A percentile compares a stretch with the other conserved stretches of the same genome.
These are phyloP conservation scores for Amphipoea oculea DNA, from an alignment of 2,888 invertebrate species.

Conservation along the genomic window DNA sequence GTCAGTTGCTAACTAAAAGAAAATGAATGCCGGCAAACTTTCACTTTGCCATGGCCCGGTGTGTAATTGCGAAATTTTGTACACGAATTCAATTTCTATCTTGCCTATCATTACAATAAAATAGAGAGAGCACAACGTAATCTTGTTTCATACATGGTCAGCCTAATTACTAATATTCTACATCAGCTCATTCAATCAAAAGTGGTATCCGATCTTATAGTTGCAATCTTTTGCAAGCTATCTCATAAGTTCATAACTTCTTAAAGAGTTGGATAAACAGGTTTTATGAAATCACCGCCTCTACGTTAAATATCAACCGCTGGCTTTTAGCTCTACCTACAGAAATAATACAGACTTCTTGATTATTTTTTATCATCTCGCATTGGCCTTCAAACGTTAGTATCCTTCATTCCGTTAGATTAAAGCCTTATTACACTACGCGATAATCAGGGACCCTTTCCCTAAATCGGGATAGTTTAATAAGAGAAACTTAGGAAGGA, in stretches of 20 bases:
- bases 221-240: slow-evolving; percentile 54
- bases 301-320: slow-evolving; percentile 76
- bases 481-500: background rate
- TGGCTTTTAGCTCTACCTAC: slow-evolving; percentile 69
- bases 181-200: slow-evolving; percentile 41
- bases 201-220: slow-evolving; percentile 37
- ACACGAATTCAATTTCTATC: slow-evolving; percentile 66
- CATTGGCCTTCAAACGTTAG: slow-evolving; percentile 34
- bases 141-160: slow-evolving; percentile 40
- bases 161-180: slow-evolving; percentile 30
- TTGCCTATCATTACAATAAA: slow-evolving; percentile 54
- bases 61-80: slow-evolving; percentile 81
- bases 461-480: background rate
- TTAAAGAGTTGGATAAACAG: slow-evolving; percentile 66
- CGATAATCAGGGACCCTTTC: background rate
- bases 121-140: slow-evolving; percentile 45
- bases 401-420: slow-evolving; percentile 24
- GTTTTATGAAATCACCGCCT: slow-evolving; percentile 71
- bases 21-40: slow-evolving; percentile 83
- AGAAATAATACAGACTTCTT: slow-evolving; percentile 44
- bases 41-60: slow-evolving; percentile 81
- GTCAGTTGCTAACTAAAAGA: slow-evolving; percentile 72
- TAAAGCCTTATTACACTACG: background rate
- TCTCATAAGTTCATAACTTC: slow-evolving; percentile 65
- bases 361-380: slow-evolving; percentile 34